Evolutionary conservation across 2,888 invertebrate species (phyloP), one percentile per base, ranked within the genome.

Genomic region (Chrysotoxum bicinctum): DNA sequence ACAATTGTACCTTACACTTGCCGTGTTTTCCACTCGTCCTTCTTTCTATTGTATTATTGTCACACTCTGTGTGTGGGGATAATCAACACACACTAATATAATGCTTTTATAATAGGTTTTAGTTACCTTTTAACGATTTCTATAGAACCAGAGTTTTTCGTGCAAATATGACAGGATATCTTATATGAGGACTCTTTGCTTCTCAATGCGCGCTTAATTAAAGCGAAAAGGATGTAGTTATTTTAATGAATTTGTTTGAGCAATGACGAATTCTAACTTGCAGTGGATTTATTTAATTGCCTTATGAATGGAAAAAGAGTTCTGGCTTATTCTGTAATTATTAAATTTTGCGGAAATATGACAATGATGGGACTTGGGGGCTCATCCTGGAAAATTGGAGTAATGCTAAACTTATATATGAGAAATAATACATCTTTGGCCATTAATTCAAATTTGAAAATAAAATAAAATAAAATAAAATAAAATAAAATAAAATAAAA

Each of bases 101-200:
- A 26, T 9, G 14, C 3, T 40, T 52, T 69, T 19, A 52, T 66
- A 68, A 72, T 75, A 37, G 72, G 75, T 45, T 75, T 64, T 54
- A 60, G 70, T 75, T 70, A 70, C 48, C 32, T 72, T 70, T 84
- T 58, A 79, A 70, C 52, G 50, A 70, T 58, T 77, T 43, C 81
- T 26, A 56, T 70, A 26, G 50, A 58, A 70, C 26, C 26, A 58
- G 64, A 16, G 10, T 32, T 54, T 30, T 54, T 54, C 30, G 16
- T 54, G 6, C 12, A 32, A 16, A 54, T 30, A n/a, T 30, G 54
- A 30, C 16, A 54, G 30, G 54, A 32, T 16, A 16, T 54, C 30
- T 32, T 54, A 54, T 5, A 32, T 8, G n/a, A 50, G 50, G 14
- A 14, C 50, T 26, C 50, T 26, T 23, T 7, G 10, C 3, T 21